Conservation (phyloP, 2,113 vertebrate species). For the Zonotrichia leucophrys region DNA sequence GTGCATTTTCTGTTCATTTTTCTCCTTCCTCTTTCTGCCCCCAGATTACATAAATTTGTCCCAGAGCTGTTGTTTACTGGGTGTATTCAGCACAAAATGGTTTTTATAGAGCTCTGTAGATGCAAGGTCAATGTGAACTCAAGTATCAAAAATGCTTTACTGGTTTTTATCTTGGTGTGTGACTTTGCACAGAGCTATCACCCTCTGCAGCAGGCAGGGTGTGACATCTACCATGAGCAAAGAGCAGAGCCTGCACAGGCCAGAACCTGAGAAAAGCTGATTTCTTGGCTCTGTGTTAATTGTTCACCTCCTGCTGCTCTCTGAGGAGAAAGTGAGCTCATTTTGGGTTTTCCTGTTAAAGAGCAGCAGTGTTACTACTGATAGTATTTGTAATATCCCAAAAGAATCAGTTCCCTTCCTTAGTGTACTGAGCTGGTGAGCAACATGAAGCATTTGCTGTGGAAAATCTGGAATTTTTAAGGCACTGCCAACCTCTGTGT, state of each 20-base stretch:
- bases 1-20: conserved; percentile 24
- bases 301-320: neutral
- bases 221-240: neutral
- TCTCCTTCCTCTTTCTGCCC: neutral
- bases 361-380: neutral
- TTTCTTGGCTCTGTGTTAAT: neutral
- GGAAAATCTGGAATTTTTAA: neutral
- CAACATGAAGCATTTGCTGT: neutral
- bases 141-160: neutral
- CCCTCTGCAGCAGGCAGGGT: neutral
- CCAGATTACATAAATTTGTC: neutral
- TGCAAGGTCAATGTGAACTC: neutral
- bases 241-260: neutral
- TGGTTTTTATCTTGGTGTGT: neutral
- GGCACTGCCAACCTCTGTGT: neutral
- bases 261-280: neutral
- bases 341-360: neutral
- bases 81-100: neutral
- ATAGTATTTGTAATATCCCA: neutral
- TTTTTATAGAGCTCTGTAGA: neutral
- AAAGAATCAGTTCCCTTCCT: neutral
- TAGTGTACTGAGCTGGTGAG: neutral
- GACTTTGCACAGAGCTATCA: neutral
- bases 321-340: neutral
- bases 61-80: neutral